Conservation (phyloP, 2,797 vertebrate genomes). For the Helarctos malayanus region DNA sequence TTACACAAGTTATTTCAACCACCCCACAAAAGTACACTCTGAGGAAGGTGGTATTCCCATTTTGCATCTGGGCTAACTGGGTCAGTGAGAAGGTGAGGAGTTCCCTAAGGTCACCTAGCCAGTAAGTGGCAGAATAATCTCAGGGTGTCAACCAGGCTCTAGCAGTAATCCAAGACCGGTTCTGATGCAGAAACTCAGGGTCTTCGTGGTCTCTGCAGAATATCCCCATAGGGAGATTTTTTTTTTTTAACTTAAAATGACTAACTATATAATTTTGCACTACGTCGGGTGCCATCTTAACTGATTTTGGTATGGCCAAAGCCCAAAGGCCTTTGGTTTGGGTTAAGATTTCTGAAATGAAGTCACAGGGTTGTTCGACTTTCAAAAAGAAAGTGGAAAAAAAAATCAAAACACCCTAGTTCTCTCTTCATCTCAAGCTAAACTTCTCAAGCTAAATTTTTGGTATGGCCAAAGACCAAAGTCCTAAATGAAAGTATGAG, state of each 20-base stretch:
- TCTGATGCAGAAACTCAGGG: neutral
- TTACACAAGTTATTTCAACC: neutral
- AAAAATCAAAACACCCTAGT: constrained; percentile 72
- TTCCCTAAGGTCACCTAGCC: neutral
- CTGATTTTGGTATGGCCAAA: neutral
- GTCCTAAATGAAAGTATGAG: neutral
- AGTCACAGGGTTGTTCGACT: constrained; percentile 57
- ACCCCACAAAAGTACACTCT: neutral
- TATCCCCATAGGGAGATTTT: neutral
- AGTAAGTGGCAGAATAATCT: neutral
- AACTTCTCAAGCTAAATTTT: neutral
- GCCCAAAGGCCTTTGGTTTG: constrained; percentile 43
- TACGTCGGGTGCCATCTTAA: neutral
- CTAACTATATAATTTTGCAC: neutral
- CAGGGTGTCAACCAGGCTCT: neutral
- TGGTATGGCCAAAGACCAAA: neutral
- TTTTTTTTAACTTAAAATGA: constrained; percentile 13
- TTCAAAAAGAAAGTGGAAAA: constrained; percentile 21
- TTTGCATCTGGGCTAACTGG: constrained; percentile 17
- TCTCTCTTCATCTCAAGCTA: constrained; percentile 81
- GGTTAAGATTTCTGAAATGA: constrained; percentile 60
- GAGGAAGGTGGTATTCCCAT: neutral
- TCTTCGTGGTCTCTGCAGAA: neutral
- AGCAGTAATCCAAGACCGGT: neutral
- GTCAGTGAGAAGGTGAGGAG: neutral